phyloP scores from a whole-genome alignment of 2,888 invertebrate genomes.

The Drosophila mettleri region DNA sequence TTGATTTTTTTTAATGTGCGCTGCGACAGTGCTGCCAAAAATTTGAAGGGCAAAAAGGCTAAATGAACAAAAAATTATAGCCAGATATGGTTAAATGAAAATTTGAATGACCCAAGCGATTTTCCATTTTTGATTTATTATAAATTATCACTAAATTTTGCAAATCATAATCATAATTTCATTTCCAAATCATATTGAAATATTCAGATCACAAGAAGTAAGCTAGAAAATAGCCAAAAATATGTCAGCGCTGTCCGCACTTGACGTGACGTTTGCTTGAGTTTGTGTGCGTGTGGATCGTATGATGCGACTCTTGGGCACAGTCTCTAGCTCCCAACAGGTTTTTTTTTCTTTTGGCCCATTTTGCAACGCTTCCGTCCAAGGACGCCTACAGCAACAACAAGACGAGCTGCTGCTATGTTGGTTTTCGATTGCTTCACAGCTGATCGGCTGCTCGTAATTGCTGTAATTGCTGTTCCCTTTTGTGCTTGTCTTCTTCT shows the following conservation, averaged over 20 bases:
- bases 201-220: background rate
- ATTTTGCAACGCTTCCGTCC: constrained; percentile 36
- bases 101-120: background rate
- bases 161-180: no score
- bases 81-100: background rate
- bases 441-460: constrained; percentile 40
- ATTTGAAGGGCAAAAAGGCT: background rate
- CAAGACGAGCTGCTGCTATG: constrained; percentile 5
- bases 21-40: constrained; percentile 6
- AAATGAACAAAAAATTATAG: background rate
- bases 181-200: background rate
- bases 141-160: background rate
- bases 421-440: constrained; percentile 23
- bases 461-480: constrained; percentile 30
- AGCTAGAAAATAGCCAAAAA: constrained; percentile 9
- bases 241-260: background rate
- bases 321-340: constrained; percentile 26
- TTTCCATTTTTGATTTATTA: background rate
- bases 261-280: constrained; percentile 2
- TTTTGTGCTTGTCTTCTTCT: constrained; percentile 18
- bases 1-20: constrained; percentile 27
- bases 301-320: constrained; percentile 38
- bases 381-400: constrained; percentile 39
- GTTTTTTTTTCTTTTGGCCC: constrained; percentile 42
- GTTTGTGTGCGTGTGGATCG: constrained; percentile 40